phyloP scores from a whole-genome alignment of 2,888 invertebrate species.

The Teleiodes luculella region DNA sequence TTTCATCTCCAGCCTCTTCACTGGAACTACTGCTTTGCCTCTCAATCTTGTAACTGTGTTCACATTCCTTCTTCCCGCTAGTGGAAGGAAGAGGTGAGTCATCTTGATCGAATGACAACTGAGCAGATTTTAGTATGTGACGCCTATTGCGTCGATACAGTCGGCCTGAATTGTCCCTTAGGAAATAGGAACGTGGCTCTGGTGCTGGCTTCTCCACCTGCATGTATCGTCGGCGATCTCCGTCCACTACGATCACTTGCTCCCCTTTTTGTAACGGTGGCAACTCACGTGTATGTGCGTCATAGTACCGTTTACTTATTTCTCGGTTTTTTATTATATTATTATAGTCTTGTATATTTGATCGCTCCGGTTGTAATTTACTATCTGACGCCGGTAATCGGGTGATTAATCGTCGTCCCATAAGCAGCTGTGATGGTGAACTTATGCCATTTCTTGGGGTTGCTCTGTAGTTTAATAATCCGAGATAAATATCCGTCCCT shows the following conservation, averaged over 20 bases:
- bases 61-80: not conserved
- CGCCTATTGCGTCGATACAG: not conserved
- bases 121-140: not conserved
- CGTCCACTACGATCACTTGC: not conserved
- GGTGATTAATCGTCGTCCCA: conserved; percentile 1
- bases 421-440: conserved; percentile 1
- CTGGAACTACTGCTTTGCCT: not conserved
- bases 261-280: not conserved
- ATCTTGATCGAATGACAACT: not conserved
- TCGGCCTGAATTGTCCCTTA: not conserved
- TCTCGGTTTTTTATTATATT: not conserved
- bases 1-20: not conserved
- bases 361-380: not conserved
- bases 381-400: not conserved
- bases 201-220: not conserved
- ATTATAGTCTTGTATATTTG: not conserved
- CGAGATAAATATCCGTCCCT: conserved; percentile 14
- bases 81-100: not conserved
- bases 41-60: not conserved
- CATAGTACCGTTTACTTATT: not conserved
- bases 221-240: not conserved
- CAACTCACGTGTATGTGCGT: not conserved
- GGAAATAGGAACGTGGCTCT: not conserved
- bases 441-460: not conserved
- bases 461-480: not conserved